Percentiles rank a stretch among this genome's conserved stretches.
Evolutionary conservation across 2,888 invertebrate species (phyloP).

Genomic region (Microplitis deprimator): DNA sequence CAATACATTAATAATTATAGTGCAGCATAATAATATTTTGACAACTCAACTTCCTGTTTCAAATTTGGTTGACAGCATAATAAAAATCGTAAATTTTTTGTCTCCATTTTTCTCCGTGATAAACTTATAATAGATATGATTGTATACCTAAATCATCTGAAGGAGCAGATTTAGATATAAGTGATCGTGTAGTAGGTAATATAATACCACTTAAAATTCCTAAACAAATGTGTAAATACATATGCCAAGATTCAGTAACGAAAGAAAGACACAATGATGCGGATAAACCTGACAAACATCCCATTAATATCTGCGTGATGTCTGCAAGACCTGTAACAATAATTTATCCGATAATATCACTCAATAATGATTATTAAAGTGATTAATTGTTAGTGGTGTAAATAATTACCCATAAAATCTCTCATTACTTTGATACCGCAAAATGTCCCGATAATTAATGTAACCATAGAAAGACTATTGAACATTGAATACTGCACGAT

Average conservation of each 20-base stretch:
- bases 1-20: no score
- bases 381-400: background rate
- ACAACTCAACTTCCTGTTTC: background rate
- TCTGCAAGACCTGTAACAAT: slow-evolving; percentile 55
- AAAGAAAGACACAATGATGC: slow-evolving; percentile 56
- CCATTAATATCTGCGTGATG: slow-evolving; percentile 54
- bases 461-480: slow-evolving; percentile 73
- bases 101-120: background rate
- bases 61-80: background rate
- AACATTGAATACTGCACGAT: slow-evolving; percentile 76
- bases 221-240: slow-evolving; percentile 71
- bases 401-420: slow-evolving; percentile 51
- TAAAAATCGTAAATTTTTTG: no score
- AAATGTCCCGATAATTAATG: slow-evolving; percentile 75
- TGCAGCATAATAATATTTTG: no score
- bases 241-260: slow-evolving; percentile 60
- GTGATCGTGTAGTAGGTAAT: slow-evolving; percentile 75
- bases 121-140: background rate
- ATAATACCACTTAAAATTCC: slow-evolving; percentile 74
- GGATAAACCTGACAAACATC: slow-evolving; percentile 51
- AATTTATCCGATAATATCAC: background rate
- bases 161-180: slow-evolving; percentile 77
- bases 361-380: no score
- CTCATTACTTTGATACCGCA: slow-evolving; percentile 74
- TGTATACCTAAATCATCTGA: slow-evolving; percentile 74